These are phyloP conservation scores for Drosophila melanica DNA, from an alignment of 1,140 invertebrate genomes.

Conservation along the genomic window DNA sequence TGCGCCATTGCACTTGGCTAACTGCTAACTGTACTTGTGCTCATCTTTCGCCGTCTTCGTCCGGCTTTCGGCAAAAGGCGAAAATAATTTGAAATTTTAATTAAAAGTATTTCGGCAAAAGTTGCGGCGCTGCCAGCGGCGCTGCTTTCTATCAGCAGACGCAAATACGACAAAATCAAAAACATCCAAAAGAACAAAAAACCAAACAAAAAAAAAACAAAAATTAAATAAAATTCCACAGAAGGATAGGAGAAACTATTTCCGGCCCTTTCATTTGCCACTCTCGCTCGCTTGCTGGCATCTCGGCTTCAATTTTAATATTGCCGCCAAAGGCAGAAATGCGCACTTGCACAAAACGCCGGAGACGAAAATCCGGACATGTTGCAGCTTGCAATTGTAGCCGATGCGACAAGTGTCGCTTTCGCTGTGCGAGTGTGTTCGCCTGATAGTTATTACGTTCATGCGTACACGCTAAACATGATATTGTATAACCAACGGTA, in stretches of 20 bases:
- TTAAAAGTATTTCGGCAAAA: constrained; percentile 78
- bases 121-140: constrained; percentile 57
- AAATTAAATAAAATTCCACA: constrained; percentile 33
- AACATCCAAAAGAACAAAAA: constrained; percentile 53
- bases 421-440: not conserved
- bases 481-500: constrained; percentile 6
- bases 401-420: constrained; percentile 62
- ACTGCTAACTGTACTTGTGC: constrained; percentile 74
- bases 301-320: constrained; percentile 76
- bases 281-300: constrained; percentile 36
- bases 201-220: constrained; percentile 29
- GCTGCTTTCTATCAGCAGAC: constrained; percentile 72
- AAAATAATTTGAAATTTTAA: constrained; percentile 83
- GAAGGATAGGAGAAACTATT: constrained; percentile 58
- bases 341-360: constrained; percentile 12
- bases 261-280: constrained; percentile 57
- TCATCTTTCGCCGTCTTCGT: constrained; percentile 63
- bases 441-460: constrained; percentile 3
- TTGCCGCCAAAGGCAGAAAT: constrained; percentile 64
- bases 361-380: constrained; percentile 28
- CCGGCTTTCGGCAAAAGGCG: constrained; percentile 38
- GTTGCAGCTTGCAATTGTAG: constrained; percentile 63
- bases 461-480: constrained; percentile 1
- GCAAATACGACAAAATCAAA: constrained; percentile 80
- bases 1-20: constrained; percentile 73